Base-by-base conservation (phyloP, 1,140 invertebrate genomes). In the Drosophila kohkoa region DNA sequence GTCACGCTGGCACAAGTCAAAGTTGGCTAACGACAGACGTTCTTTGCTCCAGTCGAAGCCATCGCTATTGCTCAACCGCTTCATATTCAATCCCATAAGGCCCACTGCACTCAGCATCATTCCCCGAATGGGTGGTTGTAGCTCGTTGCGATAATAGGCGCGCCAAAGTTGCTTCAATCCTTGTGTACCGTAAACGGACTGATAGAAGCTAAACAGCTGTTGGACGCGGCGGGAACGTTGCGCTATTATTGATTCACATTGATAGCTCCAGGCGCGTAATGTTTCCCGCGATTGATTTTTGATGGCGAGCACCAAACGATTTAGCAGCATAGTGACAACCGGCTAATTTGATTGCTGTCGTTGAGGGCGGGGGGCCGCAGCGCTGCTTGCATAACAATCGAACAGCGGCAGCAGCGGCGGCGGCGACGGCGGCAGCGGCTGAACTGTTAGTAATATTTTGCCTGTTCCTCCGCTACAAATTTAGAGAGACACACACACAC, bases 231-330 rank as follows among this genome's bases (percentile, higher is more conserved):
- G 91, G 1, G 95, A 85, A 11, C 94, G 93, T 79, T 96, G 95
- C 4, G 95, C 95, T 16, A 95, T 74, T 3, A 96, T 94, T 70
- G 94, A 95, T 91, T 95, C 95, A 76, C 94, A 95, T 75, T 96
- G 95, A 75, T 92, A 93, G 5, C 93, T 92, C 93, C 95, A 96
- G 48, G 93, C 83, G 74, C 93, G 93, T 10, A 94, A 77, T 8
- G 94, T 90, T 35, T 91, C 92, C 13, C 89, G 79, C 7, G 94
- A 93, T 67, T 93, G 92, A 64, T 92, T 89, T 80, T 93, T 93
- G 30, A 93, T 90, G 67, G 86, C 92, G n/a, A 54, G 54, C 41
- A 92, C 63, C 45, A 92, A 76, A 64, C 90, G 90, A 71, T 90
- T 90, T 54, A 90, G 63, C 67, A 90, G 82, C 85, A 88, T 88